Base-by-base conservation (phyloP, 2,888 invertebrate species). In the Xestia c-nigrum region DNA sequence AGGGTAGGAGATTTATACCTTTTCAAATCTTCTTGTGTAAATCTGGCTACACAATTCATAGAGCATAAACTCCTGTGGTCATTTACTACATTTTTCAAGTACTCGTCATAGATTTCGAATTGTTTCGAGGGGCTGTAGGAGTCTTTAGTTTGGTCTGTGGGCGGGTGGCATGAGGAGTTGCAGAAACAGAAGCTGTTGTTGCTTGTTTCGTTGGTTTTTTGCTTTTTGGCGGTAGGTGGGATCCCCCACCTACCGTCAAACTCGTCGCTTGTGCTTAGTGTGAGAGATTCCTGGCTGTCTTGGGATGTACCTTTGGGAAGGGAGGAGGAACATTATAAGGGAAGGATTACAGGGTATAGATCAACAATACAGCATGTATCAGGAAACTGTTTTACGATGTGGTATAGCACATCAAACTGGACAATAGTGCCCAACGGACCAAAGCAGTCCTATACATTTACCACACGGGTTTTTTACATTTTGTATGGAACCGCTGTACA, bases 31-130 rank as follows among this genome's bases (percentile, higher is more conserved):
- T 79, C 72, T 43, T 81, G 80, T 0, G 75, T 78, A 4, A 79
- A 70, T 43, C 85, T 88, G 9, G 88, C 87, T 0, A 92, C 78
- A 80, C 92, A 94, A 66, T 93, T 89, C 91, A 93, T 92, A 7
- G 94, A 94, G 75, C 92, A 94, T 5, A 93, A 50, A 76, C 94
- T 94, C 43, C 80, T 87, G 50, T 88, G 80, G 47, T 69, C 76
- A 16, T 61, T 76, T 5, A 66, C 38, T 0, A 74, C 4, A 9
- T 78, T 61, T 57, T 76, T 84, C 19, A 81, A 7, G 19, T 52
- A 55, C 4, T 14, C 64, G 19, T 77, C 80, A 9, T 21, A 72
- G 3, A 61, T 40, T 72, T 81, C 69, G 4, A 38, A 81, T 64
- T 79, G 81, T 3, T 66, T 57, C 9, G 21, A 1, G 3, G 64